A percentile compares a stretch with the other conserved stretches of the same genome.
phyloP scores from a whole-genome alignment of 2,888 invertebrate genomes.

The Psylliodes chrysocephalus region DNA sequence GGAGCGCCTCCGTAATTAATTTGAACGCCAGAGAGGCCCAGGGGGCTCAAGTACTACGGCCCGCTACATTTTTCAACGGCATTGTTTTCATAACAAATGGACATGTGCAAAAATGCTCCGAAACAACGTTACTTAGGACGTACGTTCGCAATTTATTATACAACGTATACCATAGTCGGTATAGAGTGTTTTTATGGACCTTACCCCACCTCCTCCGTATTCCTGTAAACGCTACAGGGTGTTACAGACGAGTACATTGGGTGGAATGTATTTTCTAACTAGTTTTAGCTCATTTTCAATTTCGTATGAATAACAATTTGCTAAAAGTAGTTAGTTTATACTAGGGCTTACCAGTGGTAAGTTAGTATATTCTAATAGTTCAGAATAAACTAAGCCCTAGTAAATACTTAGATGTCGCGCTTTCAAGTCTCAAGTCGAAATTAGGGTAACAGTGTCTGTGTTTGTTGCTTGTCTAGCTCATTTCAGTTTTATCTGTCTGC shows the following conservation, averaged over 20 bases:
- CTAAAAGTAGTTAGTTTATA: too few relatives aligned
- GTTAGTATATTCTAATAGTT: too few relatives aligned
- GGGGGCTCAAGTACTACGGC: constrained; percentile 21
- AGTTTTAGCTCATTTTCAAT: too few relatives aligned
- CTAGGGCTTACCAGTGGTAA: too few relatives aligned
- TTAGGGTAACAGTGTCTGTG: too few relatives aligned
- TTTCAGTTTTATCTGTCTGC: too few relatives aligned
- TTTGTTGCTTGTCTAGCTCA: too few relatives aligned
- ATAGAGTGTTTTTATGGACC: constrained; percentile 38
- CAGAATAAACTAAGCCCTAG: too few relatives aligned
- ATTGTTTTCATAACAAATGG: constrained; percentile 43
- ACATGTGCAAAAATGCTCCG: constrained; percentile 43
- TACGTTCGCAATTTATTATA: constrained; percentile 39
- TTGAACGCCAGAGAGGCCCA: constrained; percentile 14
- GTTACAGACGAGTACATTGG: not conserved
- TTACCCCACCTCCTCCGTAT: constrained; percentile 30
- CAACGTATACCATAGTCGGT: constrained; percentile 29
- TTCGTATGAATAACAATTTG: too few relatives aligned
- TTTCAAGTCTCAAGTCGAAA: too few relatives aligned
- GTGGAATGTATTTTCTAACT: too few relatives aligned
- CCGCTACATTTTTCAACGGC: constrained; percentile 40
- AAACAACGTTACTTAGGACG: constrained; percentile 38
- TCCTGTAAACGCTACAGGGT: not conserved
- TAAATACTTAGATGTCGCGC: too few relatives aligned
- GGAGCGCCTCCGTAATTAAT: constrained; percentile 20